A percentile compares a stretch with the other conserved stretches of the same genome.
phyloP scores from a whole-genome alignment of 2,113 vertebrate genomes.

The Ctenomys sociabilis region DNA sequence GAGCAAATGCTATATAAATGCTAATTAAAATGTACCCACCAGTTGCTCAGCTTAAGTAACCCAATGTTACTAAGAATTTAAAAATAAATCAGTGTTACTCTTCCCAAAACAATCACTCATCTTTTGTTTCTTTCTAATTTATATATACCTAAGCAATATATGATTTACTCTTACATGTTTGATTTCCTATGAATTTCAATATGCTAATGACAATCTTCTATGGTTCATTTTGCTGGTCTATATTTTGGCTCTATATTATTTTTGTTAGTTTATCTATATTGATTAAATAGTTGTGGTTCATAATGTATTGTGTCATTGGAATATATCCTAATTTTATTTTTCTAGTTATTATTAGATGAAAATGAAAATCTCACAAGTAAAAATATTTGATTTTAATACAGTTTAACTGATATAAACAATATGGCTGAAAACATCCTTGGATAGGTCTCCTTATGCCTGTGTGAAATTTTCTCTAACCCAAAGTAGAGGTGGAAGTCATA shows the following conservation, averaged over 20 bases:
- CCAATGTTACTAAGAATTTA: background rate
- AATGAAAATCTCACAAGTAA: background rate
- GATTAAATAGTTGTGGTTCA: background rate
- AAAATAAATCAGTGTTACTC: background rate
- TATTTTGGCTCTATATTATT: background rate
- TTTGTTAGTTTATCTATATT: background rate
- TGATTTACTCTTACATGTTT: background rate
- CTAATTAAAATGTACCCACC: background rate
- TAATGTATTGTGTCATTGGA: background rate
- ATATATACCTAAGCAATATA: background rate
- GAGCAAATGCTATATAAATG: background rate
- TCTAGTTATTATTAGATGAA: background rate
- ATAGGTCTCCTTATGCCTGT: background rate
- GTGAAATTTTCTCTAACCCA: background rate
- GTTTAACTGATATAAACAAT: background rate
- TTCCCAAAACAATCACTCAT: background rate
- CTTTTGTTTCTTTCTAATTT: background rate
- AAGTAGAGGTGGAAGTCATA: background rate
- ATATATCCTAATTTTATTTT: background rate
- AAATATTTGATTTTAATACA: background rate
- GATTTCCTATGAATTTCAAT: background rate
- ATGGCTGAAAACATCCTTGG: background rate
- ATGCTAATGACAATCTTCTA: background rate
- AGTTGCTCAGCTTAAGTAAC: background rate
- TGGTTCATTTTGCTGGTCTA: background rate